Base-by-base conservation (phyloP, 2,797 vertebrate species). In the Coregonus sp. region DNA sequence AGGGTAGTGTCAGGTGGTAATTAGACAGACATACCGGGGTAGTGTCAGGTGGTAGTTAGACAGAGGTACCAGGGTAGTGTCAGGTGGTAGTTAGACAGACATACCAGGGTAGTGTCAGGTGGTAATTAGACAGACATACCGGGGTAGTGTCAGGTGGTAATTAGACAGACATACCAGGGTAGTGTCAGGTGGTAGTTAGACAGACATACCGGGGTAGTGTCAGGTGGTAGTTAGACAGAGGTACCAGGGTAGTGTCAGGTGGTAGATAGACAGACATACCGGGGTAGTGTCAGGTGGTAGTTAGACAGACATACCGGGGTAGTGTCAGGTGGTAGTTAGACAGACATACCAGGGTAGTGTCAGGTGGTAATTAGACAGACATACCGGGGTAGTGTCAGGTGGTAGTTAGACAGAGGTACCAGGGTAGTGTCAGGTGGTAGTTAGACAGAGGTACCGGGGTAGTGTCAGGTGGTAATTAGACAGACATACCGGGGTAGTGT, bases 401-500 rank as follows among this genome's bases (percentile, higher is more conserved):
- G 5, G 4, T 1, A 29, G 1, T 33, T 25, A 25, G 25, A 25
- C 25, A 25, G 25, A 56, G 6, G 31, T 70, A 68, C 72, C 35
- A 73, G 75, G 72, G 33, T 33, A 76, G 77, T 50, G 20, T 7
- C 12, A 16, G 51, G 15, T 72, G 4, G 4, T 7, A 6, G 37
- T 7, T 25, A 25, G 25, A 25, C 25, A 25, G 25, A 1, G 5
- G 1, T 40, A 7, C 37, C 37, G 0, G 6, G 37, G 37, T 7
- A 40, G 37, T 40, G 37, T 0, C 6, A 40, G 2, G 29, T 9
- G 0, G 6, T 18, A 3, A 14, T 14, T 25, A 25, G 25, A 25
- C 25, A 25, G 25, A 16, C 92, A 92, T 89, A 96, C 96, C 96
- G 82, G 96, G 74, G 31, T 25, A 77, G 77, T 40, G 31, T 0